Evolutionary conservation across 2,797 vertebrate genomes (phyloP).

Genomic region (Micromesistius poutassou): DNA sequence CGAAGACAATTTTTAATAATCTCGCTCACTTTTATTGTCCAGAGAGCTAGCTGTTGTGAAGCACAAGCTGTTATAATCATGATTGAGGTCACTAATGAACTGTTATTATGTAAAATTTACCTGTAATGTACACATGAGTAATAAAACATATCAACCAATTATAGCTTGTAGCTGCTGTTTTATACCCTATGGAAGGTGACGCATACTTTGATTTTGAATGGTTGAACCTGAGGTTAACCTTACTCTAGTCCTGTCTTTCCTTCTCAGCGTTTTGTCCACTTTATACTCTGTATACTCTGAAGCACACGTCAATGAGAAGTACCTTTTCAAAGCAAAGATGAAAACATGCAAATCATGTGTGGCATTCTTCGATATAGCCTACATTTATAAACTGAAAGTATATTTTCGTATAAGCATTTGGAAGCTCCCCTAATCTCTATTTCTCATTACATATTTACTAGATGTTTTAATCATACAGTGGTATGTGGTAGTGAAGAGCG

Average conservation of each 20-base stretch:
- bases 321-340: not conserved
- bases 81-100: not conserved
- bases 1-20: not conserved
- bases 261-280: not conserved
- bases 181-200: not conserved
- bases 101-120: slow-evolving; percentile 1
- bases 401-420: not conserved
- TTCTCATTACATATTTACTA: no score
- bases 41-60: not conserved
- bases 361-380: not conserved
- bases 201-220: not conserved
- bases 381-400: not conserved
- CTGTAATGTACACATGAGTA: slow-evolving; percentile 8
- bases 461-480: no score
- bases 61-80: not conserved
- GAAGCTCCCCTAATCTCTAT: not conserved
- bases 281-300: not conserved
- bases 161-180: not conserved
- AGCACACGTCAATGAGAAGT: not conserved
- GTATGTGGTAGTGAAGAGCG: no score
- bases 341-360: not conserved
- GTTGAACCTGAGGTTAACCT: not conserved
- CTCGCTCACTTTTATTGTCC: not conserved
- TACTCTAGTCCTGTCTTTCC: not conserved
- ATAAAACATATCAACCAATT: slow-evolving; percentile 4